These are phyloP conservation scores for Metallyticus violacea DNA, from an alignment of 2,888 invertebrate species.

Conservation along the genomic window DNA sequence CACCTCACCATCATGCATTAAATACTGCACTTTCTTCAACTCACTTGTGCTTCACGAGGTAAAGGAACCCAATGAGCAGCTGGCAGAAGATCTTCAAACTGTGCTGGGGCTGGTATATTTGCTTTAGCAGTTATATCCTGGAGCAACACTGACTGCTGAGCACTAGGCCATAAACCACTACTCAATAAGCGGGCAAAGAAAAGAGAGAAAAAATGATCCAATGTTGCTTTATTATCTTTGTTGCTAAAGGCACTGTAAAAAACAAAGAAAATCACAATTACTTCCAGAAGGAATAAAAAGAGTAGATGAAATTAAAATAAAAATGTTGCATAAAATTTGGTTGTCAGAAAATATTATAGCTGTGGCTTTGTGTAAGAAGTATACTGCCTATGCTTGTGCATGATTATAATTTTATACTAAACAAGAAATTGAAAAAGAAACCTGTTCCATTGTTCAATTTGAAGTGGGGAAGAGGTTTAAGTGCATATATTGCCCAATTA, in stretches of 20 bases:
- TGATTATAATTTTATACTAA: too few species aligned
- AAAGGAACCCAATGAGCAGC: constrained; percentile 64
- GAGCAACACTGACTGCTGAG: constrained; percentile 15
- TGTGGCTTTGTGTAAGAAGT: too few species aligned
- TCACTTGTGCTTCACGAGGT: constrained; percentile 67
- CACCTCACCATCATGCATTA: neutral
- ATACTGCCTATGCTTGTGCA: too few species aligned
- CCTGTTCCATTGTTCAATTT: too few species aligned
- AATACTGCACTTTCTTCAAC: too few species aligned
- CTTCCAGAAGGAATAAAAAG: too few species aligned
- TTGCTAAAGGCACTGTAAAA: constrained; percentile 54
- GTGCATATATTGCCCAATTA: too few species aligned
- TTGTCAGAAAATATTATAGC: too few species aligned
- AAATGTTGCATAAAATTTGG: too few species aligned
- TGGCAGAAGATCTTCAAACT: constrained; percentile 64
- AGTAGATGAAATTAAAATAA: too few species aligned
- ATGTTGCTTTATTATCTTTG: constrained; percentile 54
- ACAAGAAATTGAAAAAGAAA: too few species aligned
- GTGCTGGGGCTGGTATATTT: constrained; percentile 24
- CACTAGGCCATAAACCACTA: constrained; percentile 28
- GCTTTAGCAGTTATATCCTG: constrained; percentile 25
- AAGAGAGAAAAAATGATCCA: constrained; percentile 66
- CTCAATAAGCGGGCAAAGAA: constrained; percentile 53
- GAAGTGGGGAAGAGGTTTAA: too few species aligned
- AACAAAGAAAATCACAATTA: constrained; percentile 31